Evolutionary conservation across 2,113 vertebrate genomes (phyloP), one percentile per base, ranked within the genome.

Genomic region (Hylia prasina): DNA sequence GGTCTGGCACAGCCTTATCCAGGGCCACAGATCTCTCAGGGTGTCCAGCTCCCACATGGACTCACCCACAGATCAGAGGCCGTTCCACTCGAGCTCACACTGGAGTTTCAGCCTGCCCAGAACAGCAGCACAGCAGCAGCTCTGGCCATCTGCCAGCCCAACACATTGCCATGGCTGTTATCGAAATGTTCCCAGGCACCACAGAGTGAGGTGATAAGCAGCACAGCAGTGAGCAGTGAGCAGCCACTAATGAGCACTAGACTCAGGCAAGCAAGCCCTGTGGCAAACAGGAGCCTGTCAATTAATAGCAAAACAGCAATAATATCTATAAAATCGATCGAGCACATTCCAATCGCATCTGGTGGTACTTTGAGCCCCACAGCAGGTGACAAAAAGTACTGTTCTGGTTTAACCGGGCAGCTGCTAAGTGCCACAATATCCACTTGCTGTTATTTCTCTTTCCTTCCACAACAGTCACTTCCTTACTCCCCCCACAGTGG

Each of bases 181-280:
- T 91, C 89, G 6, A 53, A 91, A 44, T 6, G 76, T 16, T 81
- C 76, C 61, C 82, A 91, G 82, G 54, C 89, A 50, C 47, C 1
- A 4, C 61, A 86, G 27, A 86, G 54, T 15, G 15, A 81, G 76
- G 69, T 13, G 89, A 91, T 91, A 91, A 87, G 68, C 76, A 42
- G 45, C 45, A 61, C 75, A 68, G 66, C 53, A 85, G 65, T 10
- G n/a, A n/a, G 63, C 66, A 86, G 47, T 5, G 27, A 75, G 40
- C 68, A 86, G 61, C 35, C 61, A 37, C 82, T 42, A 42, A 81
- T 21, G 48, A 86, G 27, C 69, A 50, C 20, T 39, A 37, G 22
- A 37, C 47, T 68, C 61, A 37, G 48, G 82, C 61, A 81, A 50
- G 40, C 47, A 21, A 91, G 54, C 24, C 61, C 61, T 16, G 3